Evolutionary conservation across 2,113 vertebrate genomes (phyloP).

Genomic region (Zapus hudsonius): DNA sequence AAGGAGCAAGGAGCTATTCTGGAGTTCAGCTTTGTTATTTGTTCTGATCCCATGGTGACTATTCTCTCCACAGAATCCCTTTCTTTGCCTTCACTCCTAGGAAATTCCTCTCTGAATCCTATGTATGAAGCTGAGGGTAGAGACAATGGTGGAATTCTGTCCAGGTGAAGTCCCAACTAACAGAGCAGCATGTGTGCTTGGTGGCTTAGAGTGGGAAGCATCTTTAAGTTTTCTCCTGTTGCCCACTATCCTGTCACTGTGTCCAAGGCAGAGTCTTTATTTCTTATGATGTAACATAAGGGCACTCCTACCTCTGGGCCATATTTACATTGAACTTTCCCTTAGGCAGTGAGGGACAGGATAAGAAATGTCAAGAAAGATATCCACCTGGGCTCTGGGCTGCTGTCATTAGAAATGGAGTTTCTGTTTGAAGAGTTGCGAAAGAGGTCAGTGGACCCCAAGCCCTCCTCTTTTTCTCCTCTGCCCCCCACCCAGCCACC

Average conservation of each 20-base stretch:
- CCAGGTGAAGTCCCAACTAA: not conserved
- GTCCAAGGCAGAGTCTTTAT: not conserved
- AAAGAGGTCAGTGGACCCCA: too few species aligned
- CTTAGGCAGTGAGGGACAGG: not conserved
- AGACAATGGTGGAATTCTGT: not conserved
- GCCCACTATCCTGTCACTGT: not conserved
- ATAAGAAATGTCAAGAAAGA: not conserved
- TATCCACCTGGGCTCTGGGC: not conserved
- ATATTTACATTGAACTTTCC: not conserved
- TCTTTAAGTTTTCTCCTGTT: not conserved
- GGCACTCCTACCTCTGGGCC: not conserved
- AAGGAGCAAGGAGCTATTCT: not conserved
- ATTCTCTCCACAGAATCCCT: not conserved
- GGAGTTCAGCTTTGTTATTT: not conserved
- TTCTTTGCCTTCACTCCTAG: not conserved
- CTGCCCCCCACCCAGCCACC: too few species aligned
- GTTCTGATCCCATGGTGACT: not conserved
- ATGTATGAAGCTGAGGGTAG: not conserved
- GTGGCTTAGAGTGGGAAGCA: not conserved
- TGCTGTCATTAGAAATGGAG: not conserved
- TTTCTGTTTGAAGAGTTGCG: not conserved
- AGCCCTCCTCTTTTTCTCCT: too few species aligned
- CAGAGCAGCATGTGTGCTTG: not conserved
- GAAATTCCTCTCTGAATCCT: not conserved
- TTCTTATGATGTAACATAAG: too few species aligned